Base-by-base conservation (phyloP, 1,140 invertebrate species). In the Hypsibius dujardini region DNA sequence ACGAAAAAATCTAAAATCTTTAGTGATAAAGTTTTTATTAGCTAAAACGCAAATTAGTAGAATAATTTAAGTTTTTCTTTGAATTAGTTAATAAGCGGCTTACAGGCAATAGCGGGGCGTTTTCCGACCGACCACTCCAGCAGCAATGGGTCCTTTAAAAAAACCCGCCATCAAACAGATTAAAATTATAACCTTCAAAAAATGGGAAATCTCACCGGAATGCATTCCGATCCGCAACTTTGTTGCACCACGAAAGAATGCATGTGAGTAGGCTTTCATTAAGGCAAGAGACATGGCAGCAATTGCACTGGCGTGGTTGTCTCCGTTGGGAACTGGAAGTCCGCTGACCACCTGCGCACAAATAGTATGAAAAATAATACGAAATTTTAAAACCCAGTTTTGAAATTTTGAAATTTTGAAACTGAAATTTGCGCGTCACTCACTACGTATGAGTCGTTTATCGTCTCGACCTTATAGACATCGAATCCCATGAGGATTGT, bases 201-300 rank as follows among this genome's bases (percentile, higher is more conserved):
- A n/a, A n/a, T 56, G 50, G 50, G 7, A 7, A n/a, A 56, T 56
- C 50, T n/a, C 42, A 0, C 85, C 85, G 3, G 84, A 83, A 76
- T 86, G 84, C 40, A 86, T 77, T 0, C 85, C 85, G 40, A 85
- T 83, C 2, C 85, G 75, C 47, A 86, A 80, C 72, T 80, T 76
- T 2, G 87, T 77, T 70, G 82, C 74, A 74, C 86, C 84, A 1
- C 84, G 84, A 46, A 86, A 84, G 15, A 75, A 74, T 50, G 83
- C 85, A 1, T 77, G 78, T 47, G 79, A 73, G 28, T 82, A 76
- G 1, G 81, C 81, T 2, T 78, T 75, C 71, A 86, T 76, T 1
- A 86, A 77, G 1, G 84, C 82, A 1, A 85, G 74, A 0, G 84
- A 80, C 84, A 86, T 85, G 56, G 83, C 82, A 1, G 84, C 83